Conservation (phyloP, 2,797 vertebrate genomes). For the Knipowitschia caucasica region DNA sequence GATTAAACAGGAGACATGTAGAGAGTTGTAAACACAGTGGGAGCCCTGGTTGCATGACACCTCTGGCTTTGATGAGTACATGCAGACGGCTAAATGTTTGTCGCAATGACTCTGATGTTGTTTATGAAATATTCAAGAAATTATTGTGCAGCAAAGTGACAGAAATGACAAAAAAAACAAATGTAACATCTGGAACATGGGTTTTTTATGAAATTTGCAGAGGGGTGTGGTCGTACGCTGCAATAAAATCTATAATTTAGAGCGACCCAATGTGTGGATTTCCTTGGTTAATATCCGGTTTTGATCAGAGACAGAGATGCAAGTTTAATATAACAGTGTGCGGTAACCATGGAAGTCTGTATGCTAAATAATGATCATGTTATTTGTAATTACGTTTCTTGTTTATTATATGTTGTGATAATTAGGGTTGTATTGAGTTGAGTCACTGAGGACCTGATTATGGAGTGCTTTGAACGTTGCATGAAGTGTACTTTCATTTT, state of each 20-base stretch:
- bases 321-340: not conserved
- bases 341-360: not conserved
- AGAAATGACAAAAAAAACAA: slow-evolving; percentile 11
- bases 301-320: not conserved
- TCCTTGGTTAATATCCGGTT: slow-evolving; percentile 1
- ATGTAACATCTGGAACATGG: not conserved
- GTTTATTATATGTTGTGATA: not conserved
- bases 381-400: not conserved
- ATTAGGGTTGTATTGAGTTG: too few relatives aligned
- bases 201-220: slow-evolving; percentile 1
- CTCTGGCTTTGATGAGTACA: slow-evolving; percentile 37
- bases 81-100: slow-evolving; percentile 16
- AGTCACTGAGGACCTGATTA: too few relatives aligned
- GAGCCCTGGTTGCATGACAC: slow-evolving; percentile 16
- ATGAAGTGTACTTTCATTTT: too few relatives aligned
- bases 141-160: slow-evolving; percentile 11
- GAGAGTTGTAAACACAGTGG: slow-evolving; percentile 19
- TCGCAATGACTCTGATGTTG: slow-evolving; percentile 17
- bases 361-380: not conserved
- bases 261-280: slow-evolving; percentile 4
- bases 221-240: not conserved
- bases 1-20: slow-evolving; percentile 22
- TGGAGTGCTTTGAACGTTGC: too few relatives aligned
- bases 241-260: not conserved
- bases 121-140: slow-evolving; percentile 33